These are phyloP conservation scores for Embidobia sp. DNA, from an alignment of 2,888 invertebrate genomes.

Conservation along the genomic window DNA sequence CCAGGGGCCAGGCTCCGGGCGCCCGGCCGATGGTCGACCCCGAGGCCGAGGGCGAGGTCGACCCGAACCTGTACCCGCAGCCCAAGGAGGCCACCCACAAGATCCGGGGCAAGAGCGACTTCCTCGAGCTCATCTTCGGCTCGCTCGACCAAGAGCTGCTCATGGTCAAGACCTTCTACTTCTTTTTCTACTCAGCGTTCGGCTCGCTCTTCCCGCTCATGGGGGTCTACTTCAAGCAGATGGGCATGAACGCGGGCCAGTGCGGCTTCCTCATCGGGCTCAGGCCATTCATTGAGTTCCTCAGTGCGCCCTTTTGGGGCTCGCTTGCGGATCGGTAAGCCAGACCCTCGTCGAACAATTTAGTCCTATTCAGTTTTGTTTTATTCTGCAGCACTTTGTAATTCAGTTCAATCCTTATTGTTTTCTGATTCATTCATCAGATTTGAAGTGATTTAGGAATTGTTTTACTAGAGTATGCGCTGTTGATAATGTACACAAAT, in stretches of 20 bases:
- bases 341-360: too few relatives aligned
- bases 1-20: too few relatives aligned
- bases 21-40: conserved; percentile 90
- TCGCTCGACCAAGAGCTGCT: conserved; percentile 94
- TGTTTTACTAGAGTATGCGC: too few relatives aligned
- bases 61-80: conserved; percentile 90
- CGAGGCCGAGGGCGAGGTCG: conserved; percentile 92
- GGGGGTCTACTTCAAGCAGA: conserved; percentile 99
- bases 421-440: too few relatives aligned
- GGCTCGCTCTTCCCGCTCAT: conserved; percentile 98
- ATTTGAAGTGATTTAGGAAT: too few relatives aligned
- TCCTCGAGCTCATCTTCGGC: conserved; percentile 91
- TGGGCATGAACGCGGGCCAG: conserved; percentile 99
- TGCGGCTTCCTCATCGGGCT: conserved; percentile 97
- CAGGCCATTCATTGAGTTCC: conserved; percentile 97
- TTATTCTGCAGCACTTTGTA: too few relatives aligned
- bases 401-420: too few relatives aligned
- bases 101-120: conserved; percentile 92
- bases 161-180: conserved; percentile 98
- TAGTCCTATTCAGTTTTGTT: background rate
- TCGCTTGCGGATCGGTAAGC: conserved; percentile 94
- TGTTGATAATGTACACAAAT: too few relatives aligned
- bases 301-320: conserved; percentile 99
- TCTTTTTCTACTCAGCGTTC: conserved; percentile 99
- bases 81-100: conserved; percentile 95